These are phyloP conservation scores for Semibalanus balanoides DNA, from an alignment of 1,140 invertebrate species.

Conservation along the genomic window DNA sequence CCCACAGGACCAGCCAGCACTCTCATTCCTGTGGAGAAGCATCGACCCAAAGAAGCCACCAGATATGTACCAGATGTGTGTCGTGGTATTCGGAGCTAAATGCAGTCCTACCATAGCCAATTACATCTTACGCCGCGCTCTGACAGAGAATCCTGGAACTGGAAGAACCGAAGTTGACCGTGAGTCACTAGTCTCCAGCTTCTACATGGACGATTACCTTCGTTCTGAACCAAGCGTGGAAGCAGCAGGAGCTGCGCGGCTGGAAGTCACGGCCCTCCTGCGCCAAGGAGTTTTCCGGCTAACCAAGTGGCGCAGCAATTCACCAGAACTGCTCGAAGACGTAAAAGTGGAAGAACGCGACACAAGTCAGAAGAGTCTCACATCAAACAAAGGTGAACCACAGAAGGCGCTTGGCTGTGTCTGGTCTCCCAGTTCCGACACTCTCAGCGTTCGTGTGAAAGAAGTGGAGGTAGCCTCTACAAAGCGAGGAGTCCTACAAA, in stretches of 20 bases:
- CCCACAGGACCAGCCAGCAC: conserved; percentile 12
- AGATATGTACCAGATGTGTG: conserved; percentile 16
- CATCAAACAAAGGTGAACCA: neutral
- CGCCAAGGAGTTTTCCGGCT: conserved; percentile 15
- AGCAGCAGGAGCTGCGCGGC: conserved; percentile 11
- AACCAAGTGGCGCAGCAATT: conserved; percentile 14
- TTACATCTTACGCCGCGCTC: conserved; percentile 13
- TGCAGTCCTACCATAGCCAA: conserved; percentile 19
- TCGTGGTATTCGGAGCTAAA: conserved; percentile 20
- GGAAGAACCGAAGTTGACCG: neutral
- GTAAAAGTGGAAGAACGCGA: neutral
- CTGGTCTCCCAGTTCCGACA: conserved; percentile 14
- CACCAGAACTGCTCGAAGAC: neutral
- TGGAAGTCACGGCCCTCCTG: conserved; percentile 9
- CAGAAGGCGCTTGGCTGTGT: conserved; percentile 11
- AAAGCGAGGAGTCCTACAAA: conserved; percentile 14
- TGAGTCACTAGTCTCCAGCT: conserved; percentile 7
- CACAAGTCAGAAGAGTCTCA: neutral
- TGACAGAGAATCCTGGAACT: conserved; percentile 9
- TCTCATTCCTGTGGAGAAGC: conserved; percentile 21
- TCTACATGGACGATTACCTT: conserved; percentile 21
- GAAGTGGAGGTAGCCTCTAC: conserved; percentile 4
- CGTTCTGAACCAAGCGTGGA: conserved; percentile 10
- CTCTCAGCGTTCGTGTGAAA: conserved; percentile 10
- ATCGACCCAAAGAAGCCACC: neutral